Base-by-base conservation (phyloP, 2,113 vertebrate species). In the Carassius gibelio region DNA sequence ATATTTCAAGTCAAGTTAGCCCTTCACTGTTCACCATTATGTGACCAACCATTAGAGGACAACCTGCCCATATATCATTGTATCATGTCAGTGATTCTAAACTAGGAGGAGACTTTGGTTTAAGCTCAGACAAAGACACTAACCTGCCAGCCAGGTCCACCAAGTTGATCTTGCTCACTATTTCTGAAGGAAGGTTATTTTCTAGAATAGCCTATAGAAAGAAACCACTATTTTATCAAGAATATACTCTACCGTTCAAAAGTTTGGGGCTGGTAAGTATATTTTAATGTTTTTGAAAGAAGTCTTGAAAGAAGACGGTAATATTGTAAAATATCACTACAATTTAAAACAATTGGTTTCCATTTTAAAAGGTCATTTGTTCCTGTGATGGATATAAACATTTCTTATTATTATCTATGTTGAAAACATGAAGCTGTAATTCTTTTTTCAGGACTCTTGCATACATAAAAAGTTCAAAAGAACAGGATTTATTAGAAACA, bases 111-210 rank as follows among this genome's bases (percentile, higher is more conserved):
- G 45, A 48, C 10, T 48, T 48, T 48, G 2, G 10, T 45, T 77
- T 50, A 75, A 50, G 19, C 26, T 2, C 2, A 11, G 68, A 74
- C 42, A 52, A 34, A 61, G 23, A 36, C 38, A 82, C 93, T 96
- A 93, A 99, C 98, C 98, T 99, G 88, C 98, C 98, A 92, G 98
- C 98, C 91, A 99, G 93, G 93, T 99, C 98, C 90, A 99, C 98
- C 90, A 99, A 91, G 89, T 99, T 98, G 91, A 99, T 99, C 94
- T 96, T 99, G 93, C 98, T 99, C 88, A 96, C 93, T 59, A 96
- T 97, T 95, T 99, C 97, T 88, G 97, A 97, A 8, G 96, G 97
- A 11, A 97, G 92, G 88, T 94, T 98, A 87, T 97, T 97, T 90
- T 98, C 96, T 62, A 98, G 86, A 84, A 93, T 93, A 8, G 96